Evolutionary conservation across 2,797 vertebrate species (phyloP).

Genomic region (Cryptoprocta ferox): DNA sequence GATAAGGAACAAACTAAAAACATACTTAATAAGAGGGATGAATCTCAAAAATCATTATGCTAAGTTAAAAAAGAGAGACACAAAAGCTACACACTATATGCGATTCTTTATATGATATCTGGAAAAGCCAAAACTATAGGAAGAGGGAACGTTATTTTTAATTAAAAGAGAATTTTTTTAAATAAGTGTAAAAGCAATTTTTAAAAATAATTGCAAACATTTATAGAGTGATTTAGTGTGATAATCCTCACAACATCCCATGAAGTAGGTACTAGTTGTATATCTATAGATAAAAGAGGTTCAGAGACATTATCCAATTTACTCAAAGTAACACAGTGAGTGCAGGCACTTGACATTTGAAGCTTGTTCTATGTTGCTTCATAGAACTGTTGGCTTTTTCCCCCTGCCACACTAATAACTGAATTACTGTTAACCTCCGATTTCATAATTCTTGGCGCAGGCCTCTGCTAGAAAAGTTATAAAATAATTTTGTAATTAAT

Average conservation of each 20-base stretch:
- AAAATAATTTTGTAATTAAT: not conserved
- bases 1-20: not conserved
- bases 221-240: not conserved
- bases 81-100: not conserved
- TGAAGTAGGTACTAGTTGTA: not conserved
- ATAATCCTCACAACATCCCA: not conserved
- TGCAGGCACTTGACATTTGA: not conserved
- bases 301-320: not conserved
- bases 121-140: not conserved
- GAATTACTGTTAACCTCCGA: not conserved
- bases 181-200: not conserved
- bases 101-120: not conserved
- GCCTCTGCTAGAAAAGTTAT: not conserved
- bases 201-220: not conserved
- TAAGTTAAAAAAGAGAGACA: not conserved
- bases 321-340: not conserved
- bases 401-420: not conserved
- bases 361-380: not conserved
- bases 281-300: not conserved
- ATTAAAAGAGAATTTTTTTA: not conserved
- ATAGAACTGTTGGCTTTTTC: not conserved
- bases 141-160: not conserved
- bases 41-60: not conserved
- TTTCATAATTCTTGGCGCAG: not conserved
- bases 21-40: not conserved